Evolutionary conservation across 1,140 invertebrate genomes (phyloP), one percentile per base, ranked within the genome.

Genomic region (Diprion similis): DNA sequence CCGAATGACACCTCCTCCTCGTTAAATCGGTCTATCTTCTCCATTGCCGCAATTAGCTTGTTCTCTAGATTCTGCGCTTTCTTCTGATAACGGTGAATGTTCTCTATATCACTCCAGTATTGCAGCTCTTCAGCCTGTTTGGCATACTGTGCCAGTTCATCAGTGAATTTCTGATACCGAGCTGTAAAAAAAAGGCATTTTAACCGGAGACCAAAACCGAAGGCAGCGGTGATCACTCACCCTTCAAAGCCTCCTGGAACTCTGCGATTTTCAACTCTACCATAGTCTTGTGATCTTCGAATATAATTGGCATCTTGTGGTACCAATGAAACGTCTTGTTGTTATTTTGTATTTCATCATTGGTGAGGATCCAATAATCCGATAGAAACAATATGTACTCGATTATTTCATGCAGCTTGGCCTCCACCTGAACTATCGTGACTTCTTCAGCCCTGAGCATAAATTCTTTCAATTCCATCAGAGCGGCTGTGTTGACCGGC

Each of bases 11-110:
- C 89, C 85, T 99, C 97, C 85, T 99, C 97, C 83, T 93, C 93
- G 84, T 99, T 99, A 77, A 99, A 97, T 70, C 92, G 91, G 82
- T 98, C 95, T 73, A 98, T 97, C 79, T 93, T 95, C 51, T 92
- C 91, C 83, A 95, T 91, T 8, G 96, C 96, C 6, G 79, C 78
- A 0, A 91, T 84, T 77, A 94, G 85, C 87, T 91, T 91, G 75
- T 92, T 90, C 80, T 97, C 94, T 10, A 98, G 83, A 66, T 88
- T 85, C 46, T 91, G 91, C 0, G 96, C 93, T 67, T 94, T 93
- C 51, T 92, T 93, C 67, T 97, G 92, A 86, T 99, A 99, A 78
- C 93, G 92, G 13, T 92, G 89, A 13, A 98, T 87, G 46, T 97
- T 92, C 47, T 93, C 91, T 19, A 97, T 90, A 75, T 98, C 94